Evolutionary conservation across 1,140 invertebrate genomes (phyloP).

Genomic region (Drosophila sechellia): DNA sequence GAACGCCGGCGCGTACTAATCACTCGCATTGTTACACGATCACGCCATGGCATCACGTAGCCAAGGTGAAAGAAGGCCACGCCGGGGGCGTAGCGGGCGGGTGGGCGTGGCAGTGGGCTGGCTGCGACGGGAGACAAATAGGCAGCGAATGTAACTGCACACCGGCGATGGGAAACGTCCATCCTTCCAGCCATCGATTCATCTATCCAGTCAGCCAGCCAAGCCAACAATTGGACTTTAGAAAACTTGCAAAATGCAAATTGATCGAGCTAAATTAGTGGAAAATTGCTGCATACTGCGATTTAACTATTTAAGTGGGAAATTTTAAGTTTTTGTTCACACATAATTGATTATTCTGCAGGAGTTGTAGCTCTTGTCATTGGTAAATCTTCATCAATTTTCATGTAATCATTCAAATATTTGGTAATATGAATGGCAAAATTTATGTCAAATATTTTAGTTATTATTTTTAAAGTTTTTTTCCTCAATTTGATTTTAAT

Average conservation of each 20-base stretch:
- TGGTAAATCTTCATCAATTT: no score
- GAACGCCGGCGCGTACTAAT: conserved; percentile 83
- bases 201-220: conserved; percentile 4
- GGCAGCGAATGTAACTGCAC: conserved; percentile 49
- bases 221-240: conserved; percentile 9
- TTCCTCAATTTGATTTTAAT: no score
- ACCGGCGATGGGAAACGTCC: conserved; percentile 16
- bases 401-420: no score
- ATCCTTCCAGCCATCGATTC: conserved; percentile 8
- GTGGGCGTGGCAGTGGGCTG: neutral
- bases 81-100: conserved; percentile 5
- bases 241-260: conserved; percentile 24
- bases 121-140: conserved; percentile 28
- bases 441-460: no score
- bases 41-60: conserved; percentile 49
- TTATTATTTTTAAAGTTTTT: no score
- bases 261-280: conserved; percentile 32
- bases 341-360: no score
- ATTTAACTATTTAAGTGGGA: no score
- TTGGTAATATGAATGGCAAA: no score
- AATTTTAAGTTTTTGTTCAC: no score
- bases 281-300: neutral
- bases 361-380: no score
- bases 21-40: conserved; percentile 83
- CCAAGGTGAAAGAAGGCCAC: conserved; percentile 55